Conservation (phyloP, 2,888 invertebrate genomes). For the Isotomurus palustris region DNA sequence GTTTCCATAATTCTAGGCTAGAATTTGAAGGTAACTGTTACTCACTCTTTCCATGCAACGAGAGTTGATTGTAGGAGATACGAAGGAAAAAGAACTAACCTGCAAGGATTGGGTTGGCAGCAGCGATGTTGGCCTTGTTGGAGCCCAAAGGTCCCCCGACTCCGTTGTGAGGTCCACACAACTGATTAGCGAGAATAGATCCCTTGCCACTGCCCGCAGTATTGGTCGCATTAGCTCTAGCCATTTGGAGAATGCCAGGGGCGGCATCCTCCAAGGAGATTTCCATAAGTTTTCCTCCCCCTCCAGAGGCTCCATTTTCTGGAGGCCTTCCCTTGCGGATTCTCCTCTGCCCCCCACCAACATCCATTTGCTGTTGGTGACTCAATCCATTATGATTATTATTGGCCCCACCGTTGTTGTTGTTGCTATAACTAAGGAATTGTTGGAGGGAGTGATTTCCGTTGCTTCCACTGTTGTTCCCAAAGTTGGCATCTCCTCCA, state of each 20-base stretch:
- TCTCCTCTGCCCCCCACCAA: constrained; percentile 8
- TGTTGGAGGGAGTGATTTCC: constrained; percentile 54
- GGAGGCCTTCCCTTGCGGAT: constrained; percentile 7
- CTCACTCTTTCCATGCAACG: no score
- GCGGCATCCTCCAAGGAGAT: constrained; percentile 32
- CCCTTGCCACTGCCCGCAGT: constrained; percentile 3
- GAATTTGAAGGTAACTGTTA: no score
- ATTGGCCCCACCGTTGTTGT: constrained; percentile 49
- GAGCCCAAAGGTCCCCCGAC: no score
- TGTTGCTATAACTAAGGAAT: constrained; percentile 54
- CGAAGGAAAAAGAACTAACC: no score
- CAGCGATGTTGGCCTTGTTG: constrained; percentile 57
- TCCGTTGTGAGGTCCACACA: constrained; percentile 39
- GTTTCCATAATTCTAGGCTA: no score
- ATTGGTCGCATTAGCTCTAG: constrained; percentile 24
- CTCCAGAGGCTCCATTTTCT: no score
- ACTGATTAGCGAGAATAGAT: constrained; percentile 42
- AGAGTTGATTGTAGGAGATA: no score
- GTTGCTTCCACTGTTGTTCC: constrained; percentile 17
- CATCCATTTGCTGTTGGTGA: constrained; percentile 13
- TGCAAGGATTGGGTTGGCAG: constrained; percentile 79
- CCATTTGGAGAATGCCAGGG: constrained; percentile 31
- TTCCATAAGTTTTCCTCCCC: no score
- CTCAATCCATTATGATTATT: constrained; percentile 7
- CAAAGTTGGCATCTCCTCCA: background rate